Base-by-base conservation (phyloP, 1,140 invertebrate genomes). In the Conopomorpha cramerella region DNA sequence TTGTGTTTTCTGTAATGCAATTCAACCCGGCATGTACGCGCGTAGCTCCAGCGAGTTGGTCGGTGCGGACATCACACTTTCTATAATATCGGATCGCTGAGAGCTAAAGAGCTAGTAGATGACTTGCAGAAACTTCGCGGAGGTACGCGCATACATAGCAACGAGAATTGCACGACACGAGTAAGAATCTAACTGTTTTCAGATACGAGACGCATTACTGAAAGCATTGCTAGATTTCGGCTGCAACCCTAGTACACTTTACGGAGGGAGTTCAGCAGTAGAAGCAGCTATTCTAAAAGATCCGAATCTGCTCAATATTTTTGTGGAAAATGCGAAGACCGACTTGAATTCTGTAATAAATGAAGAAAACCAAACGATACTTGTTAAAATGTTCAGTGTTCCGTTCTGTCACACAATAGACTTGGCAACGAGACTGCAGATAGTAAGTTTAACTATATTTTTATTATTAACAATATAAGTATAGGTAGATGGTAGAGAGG, bases 271-370 rank as follows among this genome's bases (percentile, higher is more conserved):
- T 6, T 63, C 66, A 14, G 50, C 60, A 8, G 38, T 71, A 28
- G 64, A 65, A 8, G 25, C 58, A 10, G 55, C 55, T 2, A 55
- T 72, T 48, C 36, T 35, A 1, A 63, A 53, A 37, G 49, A 16
- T 18, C 15, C 58, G 15, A 45, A 53, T 13, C 11, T 60, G 2
- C 44, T 70, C 10, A 46, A 65, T 33, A 44, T 53, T 11, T 62
- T 73, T 26, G 47, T 71, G 3, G 51, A 45, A 33, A 48, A 43
- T 31, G 46, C 57, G 0, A 54, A 47, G 33, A 51, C 49, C 0
- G 42, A 73, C 26, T 44, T 71, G 1, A 73, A 73, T 37, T 40
- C 47, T 3, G 16, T 50, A 7, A 71, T 73, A 16, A 71, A 74
- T 41, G 42, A 53, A 17, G 11, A 8, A 2, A 57, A 68, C 31